These are phyloP conservation scores for Amphipoea lucens DNA, from an alignment of 2,888 invertebrate genomes.

Conservation along the genomic window DNA sequence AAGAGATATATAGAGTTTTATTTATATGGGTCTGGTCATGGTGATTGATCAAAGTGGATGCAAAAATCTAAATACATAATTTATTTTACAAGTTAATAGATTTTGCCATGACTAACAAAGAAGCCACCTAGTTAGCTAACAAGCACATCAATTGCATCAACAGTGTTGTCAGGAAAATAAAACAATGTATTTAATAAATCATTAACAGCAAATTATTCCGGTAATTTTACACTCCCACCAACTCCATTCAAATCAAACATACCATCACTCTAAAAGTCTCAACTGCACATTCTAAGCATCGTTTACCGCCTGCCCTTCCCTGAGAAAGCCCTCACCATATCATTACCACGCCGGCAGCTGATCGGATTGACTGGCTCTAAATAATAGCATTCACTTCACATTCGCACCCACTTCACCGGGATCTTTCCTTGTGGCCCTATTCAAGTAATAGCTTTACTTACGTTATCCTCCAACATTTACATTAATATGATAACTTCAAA, in stretches of 20 bases:
- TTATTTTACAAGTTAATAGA: neutral
- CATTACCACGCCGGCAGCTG: constrained; percentile 72
- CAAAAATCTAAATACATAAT: neutral
- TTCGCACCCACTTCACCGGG: constrained; percentile 49
- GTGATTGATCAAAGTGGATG: neutral
- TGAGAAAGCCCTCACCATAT: constrained; percentile 58
- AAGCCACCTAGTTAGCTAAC: neutral
- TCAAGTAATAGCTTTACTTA: neutral
- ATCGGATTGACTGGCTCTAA: constrained; percentile 66
- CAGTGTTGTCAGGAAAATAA: neutral
- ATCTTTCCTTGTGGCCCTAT: constrained; percentile 53
- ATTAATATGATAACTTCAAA: constrained; percentile 10
- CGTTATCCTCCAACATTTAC: neutral
- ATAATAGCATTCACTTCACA: constrained; percentile 63
- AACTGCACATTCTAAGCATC: constrained; percentile 40
- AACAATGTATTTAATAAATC: neutral
- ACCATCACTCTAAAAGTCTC: constrained; percentile 20
- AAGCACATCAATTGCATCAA: neutral
- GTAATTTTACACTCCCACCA: neutral
- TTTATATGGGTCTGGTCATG: constrained; percentile 10
- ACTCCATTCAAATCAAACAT: constrained; percentile 18
- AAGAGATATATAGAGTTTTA: neutral
- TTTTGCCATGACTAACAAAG: neutral
- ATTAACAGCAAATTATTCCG: neutral
- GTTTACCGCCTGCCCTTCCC: constrained; percentile 48